Evolutionary conservation across 2,797 vertebrate species (phyloP).

Genomic region (Oreochromis grahami): DNA sequence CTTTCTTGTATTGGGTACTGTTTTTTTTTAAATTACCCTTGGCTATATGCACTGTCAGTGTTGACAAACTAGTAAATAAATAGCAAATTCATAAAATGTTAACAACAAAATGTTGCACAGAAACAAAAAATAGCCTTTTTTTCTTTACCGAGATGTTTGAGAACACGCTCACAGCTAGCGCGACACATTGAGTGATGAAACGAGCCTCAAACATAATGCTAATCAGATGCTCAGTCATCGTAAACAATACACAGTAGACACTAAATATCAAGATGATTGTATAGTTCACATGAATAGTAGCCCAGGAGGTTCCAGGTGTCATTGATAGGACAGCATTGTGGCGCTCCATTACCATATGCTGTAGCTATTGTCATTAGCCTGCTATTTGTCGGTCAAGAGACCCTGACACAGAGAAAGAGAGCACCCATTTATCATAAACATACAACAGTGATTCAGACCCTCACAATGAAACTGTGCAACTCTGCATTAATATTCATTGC

Average conservation of each 20-base stretch:
- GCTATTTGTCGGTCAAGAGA: conserved; percentile 73
- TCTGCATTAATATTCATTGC: conserved; percentile 62
- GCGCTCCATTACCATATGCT: conserved; percentile 67
- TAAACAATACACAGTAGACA: conserved; percentile 29
- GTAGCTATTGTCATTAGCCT: conserved; percentile 70
- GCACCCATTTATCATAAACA: conserved; percentile 71
- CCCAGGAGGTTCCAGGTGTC: conserved; percentile 54
- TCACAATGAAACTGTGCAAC: conserved; percentile 38
- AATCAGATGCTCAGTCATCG: conserved; percentile 52
- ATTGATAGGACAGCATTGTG: conserved; percentile 55
- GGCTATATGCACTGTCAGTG: background rate
- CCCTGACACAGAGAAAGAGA: conserved; percentile 57
- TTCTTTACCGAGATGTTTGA: background rate
- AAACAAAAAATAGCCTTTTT: background rate
- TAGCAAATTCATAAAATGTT: background rate
- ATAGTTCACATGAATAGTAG: conserved; percentile 35
- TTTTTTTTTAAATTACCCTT: rapidly evolving
- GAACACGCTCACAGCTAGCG: background rate
- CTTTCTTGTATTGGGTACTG: background rate
- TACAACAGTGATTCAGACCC: conserved; percentile 45
- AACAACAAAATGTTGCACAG: background rate
- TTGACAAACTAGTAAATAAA: background rate
- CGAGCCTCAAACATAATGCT: conserved; percentile 27
- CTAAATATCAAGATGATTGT: conserved; percentile 44
- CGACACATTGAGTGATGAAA: conserved; percentile 14